Evolutionary conservation across 2,888 invertebrate species (phyloP).

Genomic region (Drosophila gaucha): DNA sequence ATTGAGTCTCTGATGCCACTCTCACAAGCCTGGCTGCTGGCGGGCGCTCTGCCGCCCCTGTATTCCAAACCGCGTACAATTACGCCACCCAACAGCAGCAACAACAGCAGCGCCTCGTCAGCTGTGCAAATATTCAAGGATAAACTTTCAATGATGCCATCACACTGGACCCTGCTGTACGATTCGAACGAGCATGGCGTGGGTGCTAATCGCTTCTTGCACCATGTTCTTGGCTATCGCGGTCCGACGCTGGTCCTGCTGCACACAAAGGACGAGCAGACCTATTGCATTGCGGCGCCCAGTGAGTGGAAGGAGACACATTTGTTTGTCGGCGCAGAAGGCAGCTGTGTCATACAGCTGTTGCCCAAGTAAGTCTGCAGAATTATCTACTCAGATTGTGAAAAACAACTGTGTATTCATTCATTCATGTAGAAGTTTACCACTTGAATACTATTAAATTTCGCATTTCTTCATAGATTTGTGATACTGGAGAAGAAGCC

Average conservation of each 20-base stretch:
- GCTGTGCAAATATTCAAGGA: constrained; percentile 87
- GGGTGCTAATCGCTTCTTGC: constrained; percentile 94
- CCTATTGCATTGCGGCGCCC: constrained; percentile 91
- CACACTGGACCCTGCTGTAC: constrained; percentile 94
- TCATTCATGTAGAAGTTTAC: too few species aligned
- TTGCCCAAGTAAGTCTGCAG: constrained; percentile 87
- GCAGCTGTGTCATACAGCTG: constrained; percentile 91
- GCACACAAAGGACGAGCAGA: constrained; percentile 87
- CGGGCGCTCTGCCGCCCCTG: constrained; percentile 88
- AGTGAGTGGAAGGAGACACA: constrained; percentile 94
- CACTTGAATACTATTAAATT: too few species aligned
- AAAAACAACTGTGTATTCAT: too few species aligned
- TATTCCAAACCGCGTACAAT: constrained; percentile 85
- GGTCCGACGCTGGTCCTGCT: constrained; percentile 88
- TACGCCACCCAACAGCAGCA: constrained; percentile 55
- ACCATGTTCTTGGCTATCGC: constrained; percentile 90
- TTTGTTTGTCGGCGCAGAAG: constrained; percentile 93
- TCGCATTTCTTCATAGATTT: constrained; percentile 86
- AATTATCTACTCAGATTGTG: not conserved
- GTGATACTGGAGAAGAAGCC: constrained; percentile 87
- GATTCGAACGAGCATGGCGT: constrained; percentile 93
- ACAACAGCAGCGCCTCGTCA: constrained; percentile 72
- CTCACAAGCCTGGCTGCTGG: constrained; percentile 90
- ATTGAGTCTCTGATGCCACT: constrained; percentile 86
- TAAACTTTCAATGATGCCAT: constrained; percentile 89